Conservation (phyloP, 2,113 vertebrate species). For the Mormoops blainvillei region DNA sequence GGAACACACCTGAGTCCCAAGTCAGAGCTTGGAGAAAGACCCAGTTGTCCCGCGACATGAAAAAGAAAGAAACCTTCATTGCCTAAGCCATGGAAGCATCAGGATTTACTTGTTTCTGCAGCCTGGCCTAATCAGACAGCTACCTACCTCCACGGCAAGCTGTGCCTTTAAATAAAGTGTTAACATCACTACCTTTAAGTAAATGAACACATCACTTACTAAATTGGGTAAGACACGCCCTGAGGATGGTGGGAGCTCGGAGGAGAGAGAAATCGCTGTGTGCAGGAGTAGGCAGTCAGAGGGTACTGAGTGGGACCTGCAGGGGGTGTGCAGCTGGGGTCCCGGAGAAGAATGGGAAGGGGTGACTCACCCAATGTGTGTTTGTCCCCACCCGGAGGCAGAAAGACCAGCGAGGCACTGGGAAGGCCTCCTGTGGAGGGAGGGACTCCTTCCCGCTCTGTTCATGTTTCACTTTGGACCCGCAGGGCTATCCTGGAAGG, state of each 20-base stretch:
- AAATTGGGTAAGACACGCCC: not conserved
- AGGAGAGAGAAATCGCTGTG: not conserved
- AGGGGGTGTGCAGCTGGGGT: not conserved
- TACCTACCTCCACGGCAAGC: not conserved
- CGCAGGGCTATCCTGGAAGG: not conserved
- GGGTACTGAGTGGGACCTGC: not conserved
- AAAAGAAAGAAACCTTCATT: not conserved
- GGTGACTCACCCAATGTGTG: not conserved
- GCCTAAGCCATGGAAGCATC: not conserved
- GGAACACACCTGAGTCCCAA: not conserved
- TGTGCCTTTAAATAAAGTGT: not conserved
- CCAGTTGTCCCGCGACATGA: not conserved
- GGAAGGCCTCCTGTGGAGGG: not conserved
- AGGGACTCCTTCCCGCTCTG: not conserved
- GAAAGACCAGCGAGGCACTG: not conserved
- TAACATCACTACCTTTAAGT: not conserved
- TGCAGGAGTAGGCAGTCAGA: accelerated
- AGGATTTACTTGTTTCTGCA: not conserved
- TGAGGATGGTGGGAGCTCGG: not conserved
- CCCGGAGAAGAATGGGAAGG: not conserved
- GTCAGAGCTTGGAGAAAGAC: not conserved
- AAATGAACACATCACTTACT: not conserved
- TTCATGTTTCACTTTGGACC: no score
- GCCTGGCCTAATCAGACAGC: not conserved
- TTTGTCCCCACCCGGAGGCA: not conserved